These are phyloP conservation scores for Enteromius paludinosus DNA, from an alignment of 2,797 vertebrate genomes.

Conservation along the genomic window DNA sequence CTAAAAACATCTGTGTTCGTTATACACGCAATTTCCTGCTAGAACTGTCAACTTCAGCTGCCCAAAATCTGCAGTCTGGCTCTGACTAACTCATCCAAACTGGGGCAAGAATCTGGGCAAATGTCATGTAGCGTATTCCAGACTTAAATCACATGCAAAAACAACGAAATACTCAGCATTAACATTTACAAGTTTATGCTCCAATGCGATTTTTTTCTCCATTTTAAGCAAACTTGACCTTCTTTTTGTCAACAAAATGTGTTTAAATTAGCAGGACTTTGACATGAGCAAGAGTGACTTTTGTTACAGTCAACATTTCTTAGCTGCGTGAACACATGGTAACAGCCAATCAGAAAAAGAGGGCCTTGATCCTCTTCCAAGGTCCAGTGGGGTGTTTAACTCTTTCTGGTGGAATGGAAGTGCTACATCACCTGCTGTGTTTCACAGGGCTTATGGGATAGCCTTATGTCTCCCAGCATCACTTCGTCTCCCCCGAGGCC, in stretches of 20 bases:
- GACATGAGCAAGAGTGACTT: conserved; percentile 2
- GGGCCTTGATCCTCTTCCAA: conserved; percentile 1
- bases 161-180: not conserved
- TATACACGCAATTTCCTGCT: not conserved
- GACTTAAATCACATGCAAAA: not conserved
- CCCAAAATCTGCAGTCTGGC: not conserved
- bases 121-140: not conserved
- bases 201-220: not conserved
- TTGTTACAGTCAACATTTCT: conserved; percentile 15
- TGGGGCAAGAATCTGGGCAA: not conserved
- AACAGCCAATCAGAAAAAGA: not conserved
- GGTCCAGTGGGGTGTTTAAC: not conserved
- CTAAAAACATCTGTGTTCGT: not conserved
- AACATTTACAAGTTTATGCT: not conserved
- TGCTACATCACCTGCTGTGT: not conserved
- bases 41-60: not conserved
- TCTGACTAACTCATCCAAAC: not conserved
- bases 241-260: conserved; percentile 28
- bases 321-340: not conserved
- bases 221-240: conserved; percentile 4
- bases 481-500: conserved; percentile 20
- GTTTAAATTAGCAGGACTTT: conserved; percentile 17
- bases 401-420: not conserved
- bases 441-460: conserved; percentile 3
- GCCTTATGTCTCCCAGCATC: conserved; percentile 12